Evolutionary conservation across 2,797 vertebrate genomes (phyloP), one percentile per base, ranked within the genome.

Genomic region (Amblyraja radiata): DNA sequence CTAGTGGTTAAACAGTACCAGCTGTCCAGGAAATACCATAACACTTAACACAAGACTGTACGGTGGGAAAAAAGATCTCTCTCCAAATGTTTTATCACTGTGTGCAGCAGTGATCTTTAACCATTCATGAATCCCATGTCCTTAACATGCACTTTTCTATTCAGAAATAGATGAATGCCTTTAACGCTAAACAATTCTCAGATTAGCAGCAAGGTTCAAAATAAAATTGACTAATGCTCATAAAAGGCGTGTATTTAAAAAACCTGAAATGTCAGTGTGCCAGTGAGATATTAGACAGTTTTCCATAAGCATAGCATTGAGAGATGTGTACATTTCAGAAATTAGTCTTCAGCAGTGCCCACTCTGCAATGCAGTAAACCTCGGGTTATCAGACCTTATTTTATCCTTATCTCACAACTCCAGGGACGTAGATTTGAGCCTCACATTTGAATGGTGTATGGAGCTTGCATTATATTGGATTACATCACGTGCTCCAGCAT

Each of bases 21-120:
- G 96, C 96, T 97, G 96, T 96, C 95, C 95, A 96, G 96, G 96
- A 96, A 96, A 96, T 96, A 94, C 96, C 96, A 95, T 76, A 94
- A 94, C 95, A 95, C 93, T 96, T 96, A 96, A 95, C 94, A 94
- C 95, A 96, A 94, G 58, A 63, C 16, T 95, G 95, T 95, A 94
- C 58, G 94, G 95, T 95, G 94, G 95, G 95, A 93, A 94, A 93
- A 3, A 93, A 93, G 94, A 94, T 90, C 74, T 68, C 73, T 94
- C 94, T 95, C 95, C 94, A 94, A 95, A 94, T 93, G 93, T 93
- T 95, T 94, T 93, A 93, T 93, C 93, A 94, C 94, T 93, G 93
- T 93, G 91, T 93, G 93, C 94, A 94, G 93, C 71, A 92, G 46
- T 28, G 46, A 76, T 76, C 71, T 11, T 76, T 92, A 92, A 92